Evolutionary conservation across 92 coral and sea anemone species (phyloP).

Genomic region (Heteractis magnifica): DNA sequence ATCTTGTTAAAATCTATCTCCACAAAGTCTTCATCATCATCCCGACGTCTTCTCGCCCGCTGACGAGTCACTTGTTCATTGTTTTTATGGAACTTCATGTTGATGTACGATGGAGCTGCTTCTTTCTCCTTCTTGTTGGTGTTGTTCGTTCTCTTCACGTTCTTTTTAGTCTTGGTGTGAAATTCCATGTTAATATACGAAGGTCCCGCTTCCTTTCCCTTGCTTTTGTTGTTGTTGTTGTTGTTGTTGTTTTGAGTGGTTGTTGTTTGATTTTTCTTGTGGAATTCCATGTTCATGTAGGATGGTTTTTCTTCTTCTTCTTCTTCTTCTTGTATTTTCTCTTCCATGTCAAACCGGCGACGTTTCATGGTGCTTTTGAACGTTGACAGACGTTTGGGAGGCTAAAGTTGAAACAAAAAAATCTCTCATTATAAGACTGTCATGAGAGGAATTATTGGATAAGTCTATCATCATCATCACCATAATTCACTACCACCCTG

Average conservation of each 20-base stretch:
- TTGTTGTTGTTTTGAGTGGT: neutral
- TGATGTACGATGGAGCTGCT: conserved; percentile 33
- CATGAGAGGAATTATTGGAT: neutral
- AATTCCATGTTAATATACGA: conserved; percentile 46
- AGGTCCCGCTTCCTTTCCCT: neutral
- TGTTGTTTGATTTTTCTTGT: conserved; percentile 11
- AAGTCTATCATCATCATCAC: neutral
- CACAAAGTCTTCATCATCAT: conserved; percentile 25
- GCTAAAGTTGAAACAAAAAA: neutral
- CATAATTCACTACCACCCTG: neutral
- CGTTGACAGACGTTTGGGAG: conserved; percentile 7
- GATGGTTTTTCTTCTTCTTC: conserved; percentile 29
- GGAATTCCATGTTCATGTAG: conserved; percentile 61
- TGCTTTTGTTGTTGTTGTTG: neutral
- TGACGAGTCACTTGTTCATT: conserved; percentile 6
- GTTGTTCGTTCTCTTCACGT: conserved; percentile 11
- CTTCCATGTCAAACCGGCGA: neutral
- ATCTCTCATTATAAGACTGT: neutral
- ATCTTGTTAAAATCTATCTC: conserved; percentile 30
- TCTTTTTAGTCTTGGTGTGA: conserved; percentile 14
- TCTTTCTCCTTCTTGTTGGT: conserved; percentile 4
- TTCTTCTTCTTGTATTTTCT: neutral
- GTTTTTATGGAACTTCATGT: conserved; percentile 47
- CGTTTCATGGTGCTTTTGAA: conserved; percentile 5
- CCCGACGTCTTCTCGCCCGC: conserved; percentile 31